Evolutionary conservation across 2,113 vertebrate species (phyloP).

Genomic region (Anser brachyrhynchus): DNA sequence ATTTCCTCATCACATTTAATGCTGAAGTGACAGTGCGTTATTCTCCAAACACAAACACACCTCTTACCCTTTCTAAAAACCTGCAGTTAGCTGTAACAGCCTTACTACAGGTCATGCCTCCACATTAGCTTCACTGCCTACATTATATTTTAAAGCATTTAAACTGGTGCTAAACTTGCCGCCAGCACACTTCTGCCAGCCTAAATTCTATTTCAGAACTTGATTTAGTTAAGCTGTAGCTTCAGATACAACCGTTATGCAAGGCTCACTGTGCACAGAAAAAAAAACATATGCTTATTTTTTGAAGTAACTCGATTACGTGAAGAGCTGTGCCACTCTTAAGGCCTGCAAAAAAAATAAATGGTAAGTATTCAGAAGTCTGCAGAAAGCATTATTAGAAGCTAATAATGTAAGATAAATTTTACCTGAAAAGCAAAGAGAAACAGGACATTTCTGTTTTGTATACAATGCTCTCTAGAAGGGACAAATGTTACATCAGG

Average conservation of each 20-base stretch:
- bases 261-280: fast-evolving
- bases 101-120: neutral
- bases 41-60: fast-evolving
- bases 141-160: neutral
- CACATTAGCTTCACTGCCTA: neutral
- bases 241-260: fast-evolving
- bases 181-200: neutral
- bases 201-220: neutral
- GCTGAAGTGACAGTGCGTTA: neutral
- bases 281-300: fast-evolving
- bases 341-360: neutral
- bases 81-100: neutral
- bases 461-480: neutral
- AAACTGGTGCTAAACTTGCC: neutral
- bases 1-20: neutral
- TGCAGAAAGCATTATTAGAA: neutral
- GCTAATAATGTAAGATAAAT: neutral
- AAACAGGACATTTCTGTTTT: neutral
- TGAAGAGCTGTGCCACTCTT: neutral
- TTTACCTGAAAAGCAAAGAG: neutral
- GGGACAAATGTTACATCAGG: neutral
- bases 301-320: neutral
- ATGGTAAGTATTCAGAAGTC: neutral
- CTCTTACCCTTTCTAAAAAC: neutral
- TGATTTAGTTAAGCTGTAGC: neutral